Conservation (phyloP, 2,797 vertebrate species). For the Onychomys torridus region DNA sequence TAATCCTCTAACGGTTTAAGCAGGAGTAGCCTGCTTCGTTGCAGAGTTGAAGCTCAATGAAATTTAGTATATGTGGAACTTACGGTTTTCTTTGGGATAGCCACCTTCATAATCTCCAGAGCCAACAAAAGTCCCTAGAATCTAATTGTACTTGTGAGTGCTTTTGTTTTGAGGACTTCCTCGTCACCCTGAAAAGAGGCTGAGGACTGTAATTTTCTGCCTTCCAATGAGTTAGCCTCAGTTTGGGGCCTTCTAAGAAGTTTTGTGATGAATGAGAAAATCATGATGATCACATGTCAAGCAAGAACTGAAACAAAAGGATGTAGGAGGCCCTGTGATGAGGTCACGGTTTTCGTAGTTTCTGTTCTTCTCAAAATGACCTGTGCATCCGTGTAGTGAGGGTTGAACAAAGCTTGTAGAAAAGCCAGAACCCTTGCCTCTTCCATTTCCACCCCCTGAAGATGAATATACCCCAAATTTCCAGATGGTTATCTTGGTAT, state of each 20-base stretch:
- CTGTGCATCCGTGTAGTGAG: background rate
- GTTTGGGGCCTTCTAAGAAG: conserved; percentile 13
- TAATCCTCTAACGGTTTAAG: background rate
- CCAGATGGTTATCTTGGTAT: background rate
- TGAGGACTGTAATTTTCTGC: background rate
- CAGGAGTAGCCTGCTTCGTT: background rate
- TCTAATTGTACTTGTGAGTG: background rate
- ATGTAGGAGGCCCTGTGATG: background rate
- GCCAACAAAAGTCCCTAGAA: background rate
- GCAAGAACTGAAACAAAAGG: conserved; percentile 2
- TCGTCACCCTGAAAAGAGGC: background rate
- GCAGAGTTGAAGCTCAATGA: background rate
- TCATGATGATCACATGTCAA: background rate
- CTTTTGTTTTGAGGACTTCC: background rate
- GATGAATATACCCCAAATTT: background rate
- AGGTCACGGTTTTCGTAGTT: background rate
- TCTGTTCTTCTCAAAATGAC: background rate
- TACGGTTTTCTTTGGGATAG: background rate
- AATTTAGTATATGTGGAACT: background rate
- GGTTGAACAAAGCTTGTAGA: background rate
- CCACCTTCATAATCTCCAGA: background rate
- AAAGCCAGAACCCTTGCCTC: background rate
- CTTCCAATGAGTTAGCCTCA: background rate
- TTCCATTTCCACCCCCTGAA: background rate
- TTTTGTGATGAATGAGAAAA: background rate